Conservation (phyloP, 2,888 invertebrate species). For the Sesia apiformis region DNA sequence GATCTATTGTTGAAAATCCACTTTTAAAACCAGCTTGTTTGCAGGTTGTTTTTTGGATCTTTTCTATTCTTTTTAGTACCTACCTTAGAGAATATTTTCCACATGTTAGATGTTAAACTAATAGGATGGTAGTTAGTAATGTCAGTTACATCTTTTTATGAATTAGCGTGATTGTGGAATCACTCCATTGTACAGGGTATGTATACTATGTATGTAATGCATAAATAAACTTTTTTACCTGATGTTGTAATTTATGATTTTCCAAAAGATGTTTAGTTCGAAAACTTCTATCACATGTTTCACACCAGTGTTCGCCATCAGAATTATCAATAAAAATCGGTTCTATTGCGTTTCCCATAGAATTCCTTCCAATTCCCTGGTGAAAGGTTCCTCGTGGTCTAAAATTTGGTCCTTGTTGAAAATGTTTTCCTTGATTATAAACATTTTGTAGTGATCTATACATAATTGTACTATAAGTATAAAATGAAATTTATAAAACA, state of each 20-base stretch:
- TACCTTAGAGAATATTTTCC: too few species aligned
- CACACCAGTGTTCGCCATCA: slow-evolving; percentile 75
- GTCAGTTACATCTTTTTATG: background rate
- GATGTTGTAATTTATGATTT: slow-evolving; percentile 83
- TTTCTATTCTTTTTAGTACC: too few species aligned
- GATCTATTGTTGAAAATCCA: too few species aligned
- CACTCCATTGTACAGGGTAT: too few species aligned
- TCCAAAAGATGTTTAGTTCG: slow-evolving; percentile 71
- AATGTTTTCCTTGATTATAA: background rate
- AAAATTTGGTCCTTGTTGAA: background rate
- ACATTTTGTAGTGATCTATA: background rate
- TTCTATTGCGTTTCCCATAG: background rate
- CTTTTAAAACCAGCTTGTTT: too few species aligned
- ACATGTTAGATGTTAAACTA: background rate
- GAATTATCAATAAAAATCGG: slow-evolving; percentile 6
- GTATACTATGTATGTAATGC: background rate
- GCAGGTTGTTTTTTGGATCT: too few species aligned
- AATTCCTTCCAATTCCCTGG: too few species aligned
- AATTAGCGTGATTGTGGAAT: too few species aligned
- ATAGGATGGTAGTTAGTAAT: background rate
- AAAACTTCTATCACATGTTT: slow-evolving; percentile 88
- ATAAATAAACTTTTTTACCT: slow-evolving; percentile 33
- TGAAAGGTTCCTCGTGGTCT: too few species aligned
- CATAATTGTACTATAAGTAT: background rate
- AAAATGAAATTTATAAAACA: too few species aligned